Base-by-base conservation (phyloP, 64 coral and sea anemone genomes). In the Astreopora myriophthalma region DNA sequence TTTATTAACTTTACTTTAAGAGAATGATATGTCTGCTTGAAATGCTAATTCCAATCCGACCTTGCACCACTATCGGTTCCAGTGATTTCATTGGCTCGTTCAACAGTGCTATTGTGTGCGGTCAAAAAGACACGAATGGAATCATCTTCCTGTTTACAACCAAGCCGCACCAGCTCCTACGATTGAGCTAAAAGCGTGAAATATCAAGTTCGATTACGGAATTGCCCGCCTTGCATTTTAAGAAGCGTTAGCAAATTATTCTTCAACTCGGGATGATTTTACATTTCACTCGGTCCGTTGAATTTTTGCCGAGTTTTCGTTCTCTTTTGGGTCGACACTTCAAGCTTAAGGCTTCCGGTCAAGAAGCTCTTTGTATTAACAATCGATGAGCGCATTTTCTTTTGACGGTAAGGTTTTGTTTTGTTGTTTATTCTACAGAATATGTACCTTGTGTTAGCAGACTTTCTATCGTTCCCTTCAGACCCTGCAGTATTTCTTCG, bases 111-210 rank as follows among this genome's bases (percentile, higher is more conserved):
- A 83, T 83, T 83, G 55, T 83, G 13, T 38, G 32, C 33, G 20
- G 52, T 64, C 7, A 24, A 14, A n/a, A 80, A 83, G 38, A 55
- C 52, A 19, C 32, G 20, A 8, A 11, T 39, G 79, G 79, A 83
- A 83, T 63, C 31, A 30, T 65, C 79, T 83, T 83, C 57, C 55
- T 83, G 52, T 83, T 83, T 83, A 83, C 29, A 65, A 5, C 22
- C 42, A 32, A 65, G 22, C 30, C 22, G 12, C 37, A 17, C 70
- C 34, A 6, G 20, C 37, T 22, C 14, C 33, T 25, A n/a, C 14
- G 11, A 10, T 32, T 23, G 2, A 1, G 30, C 31, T 13, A 38
- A 60, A 34, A 63, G 76, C 76, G 76, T 32, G 48, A 80, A 80
- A 58, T 31, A 80, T 80, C 76, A 13, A 22, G 48, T 60, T 58